A percentile compares a stretch with the other conserved stretches of the same genome.
phyloP scores from a whole-genome alignment of 2,888 invertebrate species.

The Polyploca ridens region DNA sequence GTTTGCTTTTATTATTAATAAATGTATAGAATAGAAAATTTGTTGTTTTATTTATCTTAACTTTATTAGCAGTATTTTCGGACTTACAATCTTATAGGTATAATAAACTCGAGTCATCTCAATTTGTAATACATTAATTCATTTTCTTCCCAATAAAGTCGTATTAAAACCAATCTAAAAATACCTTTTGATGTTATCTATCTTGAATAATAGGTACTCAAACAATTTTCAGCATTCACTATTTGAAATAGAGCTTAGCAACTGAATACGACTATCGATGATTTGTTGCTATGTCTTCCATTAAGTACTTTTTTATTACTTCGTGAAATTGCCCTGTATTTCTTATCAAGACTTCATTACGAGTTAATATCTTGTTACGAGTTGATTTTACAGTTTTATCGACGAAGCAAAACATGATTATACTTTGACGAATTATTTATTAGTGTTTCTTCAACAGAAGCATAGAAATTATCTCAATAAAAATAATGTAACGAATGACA shows the following conservation, averaged over 20 bases:
- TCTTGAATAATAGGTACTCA: not conserved
- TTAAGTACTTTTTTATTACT: slow-evolving; percentile 7
- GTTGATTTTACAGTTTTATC: not conserved
- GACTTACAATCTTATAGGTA: too few relatives aligned
- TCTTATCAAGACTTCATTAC: slow-evolving; percentile 1
- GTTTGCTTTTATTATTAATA: not conserved
- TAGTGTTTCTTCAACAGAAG: not conserved
- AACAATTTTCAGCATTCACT: slow-evolving; percentile 19
- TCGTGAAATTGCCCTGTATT: not conserved
- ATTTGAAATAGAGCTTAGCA: not conserved
- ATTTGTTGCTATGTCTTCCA: not conserved
- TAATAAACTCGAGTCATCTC: too few relatives aligned
- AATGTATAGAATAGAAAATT: not conserved
- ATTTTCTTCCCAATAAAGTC: too few relatives aligned
- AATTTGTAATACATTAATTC: too few relatives aligned
- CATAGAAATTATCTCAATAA: not conserved
- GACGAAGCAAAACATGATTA: not conserved
- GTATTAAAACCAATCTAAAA: too few relatives aligned
- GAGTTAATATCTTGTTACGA: not conserved
- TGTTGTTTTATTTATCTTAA: not conserved
- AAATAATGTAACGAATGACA: not conserved
- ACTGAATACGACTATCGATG: not conserved
- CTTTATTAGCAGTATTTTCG: not conserved
- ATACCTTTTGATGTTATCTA: not conserved
- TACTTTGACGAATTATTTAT: not conserved